A percentile compares a stretch with the other conserved stretches of the same genome.
Evolutionary conservation across 2,113 vertebrate genomes (phyloP).

Genomic region (Corapipo altera): DNA sequence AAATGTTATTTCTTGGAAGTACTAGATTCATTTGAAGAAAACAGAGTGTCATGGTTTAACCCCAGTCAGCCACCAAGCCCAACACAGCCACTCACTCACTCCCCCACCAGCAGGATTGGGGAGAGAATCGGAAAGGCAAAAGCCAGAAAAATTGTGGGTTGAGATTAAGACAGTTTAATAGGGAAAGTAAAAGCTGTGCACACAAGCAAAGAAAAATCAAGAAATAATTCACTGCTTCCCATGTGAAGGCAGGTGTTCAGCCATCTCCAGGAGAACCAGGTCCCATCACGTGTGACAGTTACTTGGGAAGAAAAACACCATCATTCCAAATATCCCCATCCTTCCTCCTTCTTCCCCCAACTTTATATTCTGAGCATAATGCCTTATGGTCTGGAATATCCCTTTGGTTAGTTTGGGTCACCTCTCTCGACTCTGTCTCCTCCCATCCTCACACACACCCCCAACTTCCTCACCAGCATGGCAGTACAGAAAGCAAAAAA

Average conservation of each 20-base stretch:
- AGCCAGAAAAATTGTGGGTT: neutral
- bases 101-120: neutral
- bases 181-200: neutral
- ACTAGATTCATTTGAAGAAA: neutral
- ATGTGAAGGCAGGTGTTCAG: neutral
- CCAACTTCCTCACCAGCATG: neutral
- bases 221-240: neutral
- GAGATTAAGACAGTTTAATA: neutral
- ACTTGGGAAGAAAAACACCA: neutral
- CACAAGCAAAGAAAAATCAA: neutral
- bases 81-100: neutral
- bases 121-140: neutral
- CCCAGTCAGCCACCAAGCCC: neutral
- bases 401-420: neutral
- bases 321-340: neutral
- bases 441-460: neutral
- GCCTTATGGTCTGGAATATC: neutral
- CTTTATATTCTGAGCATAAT: neutral
- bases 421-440: neutral
- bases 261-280: neutral
- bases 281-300: neutral
- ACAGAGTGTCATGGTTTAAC: neutral
- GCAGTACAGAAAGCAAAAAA: neutral
- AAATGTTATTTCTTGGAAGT: neutral
- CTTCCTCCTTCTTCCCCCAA: neutral